phyloP scores from a whole-genome alignment of 2,888 invertebrate species.

The Eupithecia exiguata region DNA sequence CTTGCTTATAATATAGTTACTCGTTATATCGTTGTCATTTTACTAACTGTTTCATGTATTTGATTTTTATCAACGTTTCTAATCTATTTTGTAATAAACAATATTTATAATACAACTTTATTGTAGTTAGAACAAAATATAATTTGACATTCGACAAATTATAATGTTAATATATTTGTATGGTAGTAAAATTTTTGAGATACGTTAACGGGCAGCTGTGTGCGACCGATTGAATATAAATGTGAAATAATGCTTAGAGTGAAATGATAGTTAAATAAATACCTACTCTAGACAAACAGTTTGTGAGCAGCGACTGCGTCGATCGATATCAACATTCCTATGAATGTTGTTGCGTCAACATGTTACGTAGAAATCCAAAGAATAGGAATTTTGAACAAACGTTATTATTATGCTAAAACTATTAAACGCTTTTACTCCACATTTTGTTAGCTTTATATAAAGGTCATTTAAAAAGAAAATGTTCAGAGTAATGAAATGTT shows the following conservation, averaged over 20 bases:
- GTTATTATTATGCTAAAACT: constrained; percentile 59
- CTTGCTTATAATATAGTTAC: not conserved
- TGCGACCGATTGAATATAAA: not conserved
- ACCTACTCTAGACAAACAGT: not conserved
- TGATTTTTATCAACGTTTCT: constrained; percentile 11
- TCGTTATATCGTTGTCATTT: not conserved
- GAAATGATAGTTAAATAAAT: not conserved
- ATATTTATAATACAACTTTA: constrained; percentile 11
- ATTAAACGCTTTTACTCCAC: constrained; percentile 56
- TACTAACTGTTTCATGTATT: constrained; percentile 1
- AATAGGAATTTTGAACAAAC: constrained; percentile 77
- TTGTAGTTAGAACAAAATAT: constrained; percentile 12
- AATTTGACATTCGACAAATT: constrained; percentile 23
- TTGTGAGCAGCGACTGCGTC: constrained; percentile 5
- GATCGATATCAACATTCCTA: constrained; percentile 22
- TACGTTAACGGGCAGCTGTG: constrained; percentile 16
- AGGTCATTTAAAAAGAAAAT: constrained; percentile 7
- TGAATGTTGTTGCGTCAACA: constrained; percentile 1
- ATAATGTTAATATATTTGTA: constrained; percentile 10
- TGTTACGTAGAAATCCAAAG: constrained; percentile 50
- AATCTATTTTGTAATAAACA: constrained; percentile 6
- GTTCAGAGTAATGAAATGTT: not conserved
- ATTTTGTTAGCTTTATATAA: constrained; percentile 12
- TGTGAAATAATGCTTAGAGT: no score
- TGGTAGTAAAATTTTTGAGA: not conserved